These are phyloP conservation scores for Drosophila fulvimacula DNA, from an alignment of 2,888 invertebrate genomes.

Conservation along the genomic window DNA sequence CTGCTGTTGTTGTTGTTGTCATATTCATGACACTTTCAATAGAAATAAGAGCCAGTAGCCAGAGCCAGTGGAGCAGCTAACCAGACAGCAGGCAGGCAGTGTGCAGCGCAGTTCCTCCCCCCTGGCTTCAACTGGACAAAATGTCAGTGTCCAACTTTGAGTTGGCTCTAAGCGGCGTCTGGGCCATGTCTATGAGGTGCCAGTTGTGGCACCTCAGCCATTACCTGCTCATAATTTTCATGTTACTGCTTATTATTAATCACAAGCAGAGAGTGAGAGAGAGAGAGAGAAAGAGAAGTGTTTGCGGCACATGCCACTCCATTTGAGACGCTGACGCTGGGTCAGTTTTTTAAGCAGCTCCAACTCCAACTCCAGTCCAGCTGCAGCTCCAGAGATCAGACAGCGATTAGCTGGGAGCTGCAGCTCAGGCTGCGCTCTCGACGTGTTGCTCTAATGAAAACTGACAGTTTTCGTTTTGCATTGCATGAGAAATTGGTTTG, in stretches of 20 bases:
- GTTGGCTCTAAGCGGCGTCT: slow-evolving; percentile 55
- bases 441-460: slow-evolving; percentile 75
- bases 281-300: slow-evolving; percentile 29
- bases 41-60: slow-evolving; percentile 74
- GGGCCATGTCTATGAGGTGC: slow-evolving; percentile 72
- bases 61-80: slow-evolving; percentile 40
- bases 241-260: slow-evolving; percentile 65
- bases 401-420: slow-evolving; percentile 39
- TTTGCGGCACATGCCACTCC: slow-evolving; percentile 79
- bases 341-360: slow-evolving; percentile 17
- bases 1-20: slow-evolving; percentile 55
- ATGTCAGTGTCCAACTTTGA: slow-evolving; percentile 61
- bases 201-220: slow-evolving; percentile 70
- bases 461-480: slow-evolving; percentile 70
- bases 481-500: slow-evolving; percentile 51
- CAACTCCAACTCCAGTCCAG: slow-evolving; percentile 5
- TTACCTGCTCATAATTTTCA: slow-evolving; percentile 28
- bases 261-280: slow-evolving; percentile 55
- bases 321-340: slow-evolving; percentile 58
- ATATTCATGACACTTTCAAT: slow-evolving; percentile 78
- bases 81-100: slow-evolving; percentile 45
- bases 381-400: slow-evolving; percentile 13
- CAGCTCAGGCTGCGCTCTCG: slow-evolving; percentile 24
- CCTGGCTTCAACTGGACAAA: slow-evolving; percentile 55
- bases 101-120: slow-evolving; percentile 32